Evolutionary conservation across 30 jellyfish, hydroid and myxozoan genomes (phyloP).

Genomic region (Pelagia noctiluca): DNA sequence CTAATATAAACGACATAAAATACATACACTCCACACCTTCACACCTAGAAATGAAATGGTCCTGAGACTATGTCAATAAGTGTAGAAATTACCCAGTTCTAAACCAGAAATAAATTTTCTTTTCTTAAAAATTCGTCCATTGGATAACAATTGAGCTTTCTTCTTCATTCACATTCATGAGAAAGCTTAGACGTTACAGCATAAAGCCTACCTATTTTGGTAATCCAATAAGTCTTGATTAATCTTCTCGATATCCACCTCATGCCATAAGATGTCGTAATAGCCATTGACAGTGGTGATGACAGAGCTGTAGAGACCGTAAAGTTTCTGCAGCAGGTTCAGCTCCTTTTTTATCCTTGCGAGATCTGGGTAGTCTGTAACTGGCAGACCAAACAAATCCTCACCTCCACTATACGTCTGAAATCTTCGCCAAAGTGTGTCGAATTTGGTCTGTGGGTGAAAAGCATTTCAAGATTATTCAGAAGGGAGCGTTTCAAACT

Average conservation of each 20-base stretch:
- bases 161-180: too few relatives aligned
- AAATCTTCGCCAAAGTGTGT: conserved; percentile 88
- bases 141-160: too few relatives aligned
- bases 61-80: neutral
- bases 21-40: too few relatives aligned
- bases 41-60: too few relatives aligned
- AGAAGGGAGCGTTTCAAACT: too few relatives aligned
- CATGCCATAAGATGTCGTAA: conserved; percentile 97
- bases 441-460: conserved; percentile 80
- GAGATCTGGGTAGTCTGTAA: conserved; percentile 88
- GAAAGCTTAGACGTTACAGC: neutral
- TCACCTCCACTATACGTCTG: conserved; percentile 99
- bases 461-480: neutral
- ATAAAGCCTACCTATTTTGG: conserved; percentile 78
- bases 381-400: conserved; percentile 95
- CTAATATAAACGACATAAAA: too few relatives aligned
- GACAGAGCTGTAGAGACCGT: conserved; percentile 94
- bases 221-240: conserved; percentile 87
- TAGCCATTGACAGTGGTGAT: conserved; percentile 93
- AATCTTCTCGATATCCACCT: conserved; percentile 95
- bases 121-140: too few relatives aligned
- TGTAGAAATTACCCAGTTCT: neutral
- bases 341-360: conserved; percentile 90
- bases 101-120: neutral
- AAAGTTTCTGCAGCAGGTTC: conserved; percentile 90